Evolutionary conservation across 64 coral and sea anemone species (phyloP).

Genomic region (Cladopsammia gracilis): DNA sequence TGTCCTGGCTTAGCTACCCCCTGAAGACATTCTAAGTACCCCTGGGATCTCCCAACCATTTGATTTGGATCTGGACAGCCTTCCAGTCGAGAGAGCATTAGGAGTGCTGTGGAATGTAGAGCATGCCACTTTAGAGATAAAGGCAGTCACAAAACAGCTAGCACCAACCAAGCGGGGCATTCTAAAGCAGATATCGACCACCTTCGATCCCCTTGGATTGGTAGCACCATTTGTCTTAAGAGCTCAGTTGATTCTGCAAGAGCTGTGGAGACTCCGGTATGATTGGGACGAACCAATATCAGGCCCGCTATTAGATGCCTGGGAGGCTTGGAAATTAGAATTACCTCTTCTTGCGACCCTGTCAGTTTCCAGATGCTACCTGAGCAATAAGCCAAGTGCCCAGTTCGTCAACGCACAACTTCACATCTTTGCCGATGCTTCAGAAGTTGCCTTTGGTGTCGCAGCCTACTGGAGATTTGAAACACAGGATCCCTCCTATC

Average conservation of each 20-base stretch:
- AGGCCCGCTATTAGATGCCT: slow-evolving; percentile 28
- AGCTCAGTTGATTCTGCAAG: slow-evolving; percentile 70
- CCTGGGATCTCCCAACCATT: slow-evolving; percentile 1
- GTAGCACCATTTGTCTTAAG: slow-evolving; percentile 62
- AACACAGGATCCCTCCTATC: slow-evolving; percentile 13
- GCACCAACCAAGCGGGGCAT: slow-evolving; percentile 32
- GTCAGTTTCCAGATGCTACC: slow-evolving; percentile 39
- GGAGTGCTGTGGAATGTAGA: slow-evolving; percentile 41
- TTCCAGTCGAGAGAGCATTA: slow-evolving; percentile 27
- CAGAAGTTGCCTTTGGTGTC: slow-evolving; percentile 44
- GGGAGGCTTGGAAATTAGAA: slow-evolving; percentile 50
- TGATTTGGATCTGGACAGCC: slow-evolving; percentile 1
- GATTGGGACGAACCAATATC: slow-evolving; percentile 65
- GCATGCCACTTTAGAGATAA: slow-evolving; percentile 22
- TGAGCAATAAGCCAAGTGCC: not conserved
- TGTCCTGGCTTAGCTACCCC: not conserved
- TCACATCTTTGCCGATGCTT: slow-evolving; percentile 69
- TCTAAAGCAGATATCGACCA: slow-evolving; percentile 33
- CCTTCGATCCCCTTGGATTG: slow-evolving; percentile 67
- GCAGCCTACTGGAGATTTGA: slow-evolving; percentile 35
- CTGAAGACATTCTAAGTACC: not conserved
- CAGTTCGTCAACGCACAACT: not conserved
- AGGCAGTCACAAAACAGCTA: not conserved
- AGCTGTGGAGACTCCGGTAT: slow-evolving; percentile 43
- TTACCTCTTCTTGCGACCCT: slow-evolving; percentile 24